Conservation (phyloP, 2,888 invertebrate genomes). For the Yponomeuta evonymella region DNA sequence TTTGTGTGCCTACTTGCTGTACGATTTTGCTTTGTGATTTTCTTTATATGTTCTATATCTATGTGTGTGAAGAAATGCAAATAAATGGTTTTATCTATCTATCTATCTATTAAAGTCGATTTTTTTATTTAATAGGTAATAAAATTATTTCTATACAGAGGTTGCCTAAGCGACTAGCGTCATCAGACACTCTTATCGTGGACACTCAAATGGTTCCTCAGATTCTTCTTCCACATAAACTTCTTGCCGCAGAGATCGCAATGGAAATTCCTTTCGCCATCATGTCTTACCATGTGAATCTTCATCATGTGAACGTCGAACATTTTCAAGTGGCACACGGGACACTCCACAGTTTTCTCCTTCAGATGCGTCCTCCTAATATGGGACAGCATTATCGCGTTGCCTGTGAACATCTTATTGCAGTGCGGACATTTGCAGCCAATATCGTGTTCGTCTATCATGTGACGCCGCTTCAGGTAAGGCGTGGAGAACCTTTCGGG, state of each 20-base stretch:
- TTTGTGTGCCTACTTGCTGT: too few relatives aligned
- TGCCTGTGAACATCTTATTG: conserved; percentile 56
- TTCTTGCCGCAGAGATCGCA: conserved; percentile 61
- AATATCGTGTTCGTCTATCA: conserved; percentile 45
- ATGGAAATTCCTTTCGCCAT: conserved; percentile 45
- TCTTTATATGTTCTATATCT: too few relatives aligned
- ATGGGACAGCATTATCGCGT: conserved; percentile 63
- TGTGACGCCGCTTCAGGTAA: conserved; percentile 47
- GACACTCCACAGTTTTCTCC: conserved; percentile 56
- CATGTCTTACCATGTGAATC: conserved; percentile 56
- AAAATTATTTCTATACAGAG: too few relatives aligned
- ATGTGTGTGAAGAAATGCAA: too few relatives aligned
- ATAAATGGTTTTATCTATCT: too few relatives aligned
- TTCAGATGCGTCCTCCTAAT: conserved; percentile 60
- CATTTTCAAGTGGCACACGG: conserved; percentile 47
- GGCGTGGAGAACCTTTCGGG: conserved; percentile 47
- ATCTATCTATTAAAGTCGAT: too few relatives aligned
- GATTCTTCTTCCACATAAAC: conserved; percentile 58
- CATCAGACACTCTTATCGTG: conserved; percentile 2
- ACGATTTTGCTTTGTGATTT: too few relatives aligned
- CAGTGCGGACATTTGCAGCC: conserved; percentile 66
- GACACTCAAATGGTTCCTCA: conserved; percentile 49
- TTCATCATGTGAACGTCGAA: conserved; percentile 49
- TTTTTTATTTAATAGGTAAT: too few relatives aligned
- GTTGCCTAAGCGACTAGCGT: too few relatives aligned